Conservation (phyloP, 2,888 invertebrate species). For the Lottia gigantea region DNA sequence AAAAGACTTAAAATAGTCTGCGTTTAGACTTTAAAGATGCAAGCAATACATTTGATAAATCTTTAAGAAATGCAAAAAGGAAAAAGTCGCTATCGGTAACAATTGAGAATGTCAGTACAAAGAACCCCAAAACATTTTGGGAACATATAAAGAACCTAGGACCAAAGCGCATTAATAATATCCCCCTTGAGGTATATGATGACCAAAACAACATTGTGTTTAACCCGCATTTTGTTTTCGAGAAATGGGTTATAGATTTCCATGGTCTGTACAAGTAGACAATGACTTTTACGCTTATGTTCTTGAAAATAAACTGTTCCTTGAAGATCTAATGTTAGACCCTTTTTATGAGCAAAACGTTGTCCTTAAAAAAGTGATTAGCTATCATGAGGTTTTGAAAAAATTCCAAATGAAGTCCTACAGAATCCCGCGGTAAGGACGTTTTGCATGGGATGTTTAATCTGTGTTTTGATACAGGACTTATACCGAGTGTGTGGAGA, state of each 20-base stretch:
- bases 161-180: neutral
- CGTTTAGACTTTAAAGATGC: neutral
- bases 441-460: neutral
- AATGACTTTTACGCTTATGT: no score
- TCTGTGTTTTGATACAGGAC: neutral
- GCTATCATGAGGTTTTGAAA: neutral
- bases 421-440: neutral
- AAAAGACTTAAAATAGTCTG: neutral
- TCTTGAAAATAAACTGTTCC: no score
- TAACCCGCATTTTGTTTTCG: no score
- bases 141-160: neutral
- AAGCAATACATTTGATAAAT: neutral
- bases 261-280: no score
- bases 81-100: neutral
- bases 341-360: no score
- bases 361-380: no score
- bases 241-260: no score
- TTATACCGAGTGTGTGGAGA: neutral
- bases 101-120: neutral
- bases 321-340: no score
- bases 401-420: slow-evolving; percentile 1
- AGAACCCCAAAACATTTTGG: neutral
- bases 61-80: neutral
- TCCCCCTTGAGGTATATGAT: no score
- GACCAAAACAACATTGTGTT: no score